Conservation (phyloP, 35 echinoderm and acorn worm species). For the Anneissia japonica region DNA sequence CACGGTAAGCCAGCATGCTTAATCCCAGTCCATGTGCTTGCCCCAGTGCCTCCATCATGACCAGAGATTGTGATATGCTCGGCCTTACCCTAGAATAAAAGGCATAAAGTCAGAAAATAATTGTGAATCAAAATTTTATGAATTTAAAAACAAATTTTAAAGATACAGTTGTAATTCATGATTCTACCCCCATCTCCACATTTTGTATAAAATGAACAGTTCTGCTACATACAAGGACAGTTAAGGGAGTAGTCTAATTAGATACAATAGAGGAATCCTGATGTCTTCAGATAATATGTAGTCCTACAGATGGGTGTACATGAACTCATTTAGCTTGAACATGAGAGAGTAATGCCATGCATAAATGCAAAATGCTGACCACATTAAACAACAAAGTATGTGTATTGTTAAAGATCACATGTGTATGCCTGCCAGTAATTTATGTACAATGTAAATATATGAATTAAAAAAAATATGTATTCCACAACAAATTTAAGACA, state of each 20-base stretch:
- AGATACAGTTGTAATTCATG: not conserved
- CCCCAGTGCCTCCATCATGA: conserved; percentile 95
- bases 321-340: too few species aligned
- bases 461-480: too few species aligned
- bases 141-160: not conserved
- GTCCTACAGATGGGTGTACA: too few species aligned
- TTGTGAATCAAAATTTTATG: too few species aligned
- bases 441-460: not conserved
- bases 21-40: conserved; percentile 97
- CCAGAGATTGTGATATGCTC: conserved; percentile 95
- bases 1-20: conserved; percentile 98
- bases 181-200: not conserved
- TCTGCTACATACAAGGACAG: too few species aligned
- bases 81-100: conserved; percentile 70
- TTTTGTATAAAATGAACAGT: not conserved
- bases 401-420: not conserved
- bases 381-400: too few species aligned
- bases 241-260: too few species aligned
- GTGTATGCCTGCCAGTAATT: not conserved
- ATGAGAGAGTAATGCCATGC: too few species aligned
- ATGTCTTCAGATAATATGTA: too few species aligned
- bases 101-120: too few species aligned
- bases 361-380: too few species aligned
- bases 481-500: not conserved
- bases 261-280: too few species aligned